These are phyloP conservation scores for Dinoponera quadriceps DNA, from an alignment of 1,140 invertebrate genomes.

Conservation along the genomic window DNA sequence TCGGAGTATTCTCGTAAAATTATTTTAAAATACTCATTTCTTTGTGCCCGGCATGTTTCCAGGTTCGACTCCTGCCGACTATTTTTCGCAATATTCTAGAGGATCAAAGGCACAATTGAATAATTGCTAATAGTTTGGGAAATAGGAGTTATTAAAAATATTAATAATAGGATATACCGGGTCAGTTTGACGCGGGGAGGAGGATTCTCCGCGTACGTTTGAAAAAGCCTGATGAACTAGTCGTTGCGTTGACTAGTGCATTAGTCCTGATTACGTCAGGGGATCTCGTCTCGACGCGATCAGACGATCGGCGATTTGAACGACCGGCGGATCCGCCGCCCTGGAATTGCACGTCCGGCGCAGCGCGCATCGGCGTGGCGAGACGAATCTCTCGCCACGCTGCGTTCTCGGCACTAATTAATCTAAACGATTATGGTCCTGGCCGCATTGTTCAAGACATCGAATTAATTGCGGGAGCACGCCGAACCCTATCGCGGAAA, in stretches of 20 bases:
- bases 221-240: too few relatives aligned
- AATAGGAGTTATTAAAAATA: too few relatives aligned
- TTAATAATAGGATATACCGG: too few relatives aligned
- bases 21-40: too few relatives aligned
- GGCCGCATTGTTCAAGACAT: constrained; percentile 79
- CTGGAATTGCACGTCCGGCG: constrained; percentile 2
- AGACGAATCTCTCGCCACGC: constrained; percentile 73
- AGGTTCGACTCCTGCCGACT: too few relatives aligned
- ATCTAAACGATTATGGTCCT: constrained; percentile 82
- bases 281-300: constrained; percentile 4
- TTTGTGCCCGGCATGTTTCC: too few relatives aligned
- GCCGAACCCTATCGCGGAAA: constrained; percentile 49
- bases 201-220: too few relatives aligned
- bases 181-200: too few relatives aligned
- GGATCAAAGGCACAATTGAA: too few relatives aligned
- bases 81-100: constrained; percentile 10
- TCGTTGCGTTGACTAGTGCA: not conserved
- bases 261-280: constrained; percentile 26
- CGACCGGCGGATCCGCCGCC: constrained; percentile 55
- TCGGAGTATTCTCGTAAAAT: too few relatives aligned
- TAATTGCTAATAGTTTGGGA: too few relatives aligned
- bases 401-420: constrained; percentile 80
- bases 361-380: constrained; percentile 47
- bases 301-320: constrained; percentile 64
- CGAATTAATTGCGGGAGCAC: constrained; percentile 80